These are phyloP conservation scores for Deroptyus accipitrinus DNA, from an alignment of 2,113 vertebrate genomes.

Conservation along the genomic window DNA sequence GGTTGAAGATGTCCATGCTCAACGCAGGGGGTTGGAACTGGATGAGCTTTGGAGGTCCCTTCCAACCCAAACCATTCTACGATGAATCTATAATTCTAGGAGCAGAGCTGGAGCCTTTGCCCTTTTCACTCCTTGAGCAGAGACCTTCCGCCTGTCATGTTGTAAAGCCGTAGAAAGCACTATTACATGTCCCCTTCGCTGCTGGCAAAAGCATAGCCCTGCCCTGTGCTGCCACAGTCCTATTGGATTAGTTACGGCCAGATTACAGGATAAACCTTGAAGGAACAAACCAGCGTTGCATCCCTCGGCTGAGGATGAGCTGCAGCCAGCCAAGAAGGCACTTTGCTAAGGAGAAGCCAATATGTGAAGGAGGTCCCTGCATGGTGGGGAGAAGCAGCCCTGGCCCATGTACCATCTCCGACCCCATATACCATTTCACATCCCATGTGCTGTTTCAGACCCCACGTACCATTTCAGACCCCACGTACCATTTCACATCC, in stretches of 20 bases:
- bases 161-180: background rate
- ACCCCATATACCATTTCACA: background rate
- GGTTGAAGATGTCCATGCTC: background rate
- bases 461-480: background rate
- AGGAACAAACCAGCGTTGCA: background rate
- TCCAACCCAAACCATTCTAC: background rate
- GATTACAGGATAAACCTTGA: background rate
- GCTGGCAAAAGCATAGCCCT: background rate
- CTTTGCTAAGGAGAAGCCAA: background rate
- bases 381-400: background rate
- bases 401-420: background rate
- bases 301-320: background rate
- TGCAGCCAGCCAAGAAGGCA: background rate
- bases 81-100: background rate
- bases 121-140: fast-evolving
- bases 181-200: background rate
- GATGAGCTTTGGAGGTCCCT: background rate
- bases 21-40: background rate
- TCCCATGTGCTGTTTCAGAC: background rate
- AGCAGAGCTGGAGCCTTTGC: background rate
- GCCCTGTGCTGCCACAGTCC: background rate
- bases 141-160: background rate
- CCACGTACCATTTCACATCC: fast-evolving
- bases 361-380: background rate
- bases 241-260: background rate